Percentiles rank a stretch among this genome's conserved stretches.
These are phyloP conservation scores for Pseudorectes ferrugineus DNA, from an alignment of 2,113 vertebrate genomes.

Conservation along the genomic window DNA sequence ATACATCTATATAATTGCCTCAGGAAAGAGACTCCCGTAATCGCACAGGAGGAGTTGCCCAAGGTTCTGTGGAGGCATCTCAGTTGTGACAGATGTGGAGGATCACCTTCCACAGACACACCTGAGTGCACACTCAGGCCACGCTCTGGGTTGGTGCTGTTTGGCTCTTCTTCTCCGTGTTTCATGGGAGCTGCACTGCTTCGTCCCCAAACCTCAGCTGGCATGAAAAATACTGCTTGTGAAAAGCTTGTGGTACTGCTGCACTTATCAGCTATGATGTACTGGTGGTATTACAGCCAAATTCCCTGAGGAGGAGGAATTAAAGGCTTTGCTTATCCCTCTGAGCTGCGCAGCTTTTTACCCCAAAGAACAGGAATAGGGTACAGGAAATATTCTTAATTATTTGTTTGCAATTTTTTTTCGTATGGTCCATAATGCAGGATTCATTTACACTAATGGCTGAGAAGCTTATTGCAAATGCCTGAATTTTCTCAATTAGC, in stretches of 20 bases:
- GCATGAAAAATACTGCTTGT: neutral
- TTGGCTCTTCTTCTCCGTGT: neutral
- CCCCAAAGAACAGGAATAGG: neutral
- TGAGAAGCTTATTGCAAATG: slow-evolving; percentile 17
- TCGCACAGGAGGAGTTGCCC: neutral
- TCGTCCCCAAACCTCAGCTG: neutral
- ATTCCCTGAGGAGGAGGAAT: neutral
- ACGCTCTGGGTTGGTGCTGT: neutral
- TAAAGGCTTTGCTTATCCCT: neutral
- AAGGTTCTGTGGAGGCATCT: neutral
- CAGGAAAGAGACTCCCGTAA: neutral
- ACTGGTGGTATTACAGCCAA: neutral
- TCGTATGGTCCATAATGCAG: neutral
- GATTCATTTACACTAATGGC: slow-evolving; percentile 27
- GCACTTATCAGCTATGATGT: neutral
- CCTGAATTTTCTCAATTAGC: slow-evolving; percentile 53
- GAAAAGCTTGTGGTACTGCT: neutral
- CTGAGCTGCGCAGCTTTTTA: neutral
- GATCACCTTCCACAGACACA: neutral
- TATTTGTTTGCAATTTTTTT: neutral
- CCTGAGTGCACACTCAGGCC: neutral
- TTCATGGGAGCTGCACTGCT: neutral
- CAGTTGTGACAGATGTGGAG: accelerated
- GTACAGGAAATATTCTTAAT: neutral
- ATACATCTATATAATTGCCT: slow-evolving; percentile 40